Conservation (phyloP, 2,113 vertebrate species). For the Pollachius pollachius region DNA sequence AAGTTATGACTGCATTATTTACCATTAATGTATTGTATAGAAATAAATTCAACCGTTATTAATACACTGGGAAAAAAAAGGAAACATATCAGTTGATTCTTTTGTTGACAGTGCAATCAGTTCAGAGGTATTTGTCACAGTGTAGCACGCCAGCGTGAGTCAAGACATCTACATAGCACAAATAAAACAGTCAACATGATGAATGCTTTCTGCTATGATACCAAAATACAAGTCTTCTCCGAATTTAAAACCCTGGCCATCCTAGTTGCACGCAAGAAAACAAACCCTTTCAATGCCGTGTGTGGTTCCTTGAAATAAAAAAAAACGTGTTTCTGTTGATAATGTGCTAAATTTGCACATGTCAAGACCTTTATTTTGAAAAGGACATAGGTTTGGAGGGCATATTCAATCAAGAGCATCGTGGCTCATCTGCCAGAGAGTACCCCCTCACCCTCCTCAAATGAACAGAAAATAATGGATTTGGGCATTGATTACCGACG, state of each 20-base stretch:
- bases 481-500: conserved; percentile 66
- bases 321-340: too few species aligned
- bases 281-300: too few species aligned
- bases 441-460: conserved; percentile 32
- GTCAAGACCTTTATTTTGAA: conserved; percentile 32
- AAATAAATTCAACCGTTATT: too few species aligned
- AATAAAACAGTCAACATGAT: conserved; percentile 52
- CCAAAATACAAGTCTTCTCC: conserved; percentile 8
- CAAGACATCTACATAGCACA: conserved; percentile 51
- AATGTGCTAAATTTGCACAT: conserved; percentile 40
- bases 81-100: conserved; percentile 43
- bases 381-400: conserved; percentile 47
- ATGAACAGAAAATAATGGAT: conserved; percentile 62
- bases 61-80: conserved; percentile 39
- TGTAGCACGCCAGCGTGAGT: conserved; percentile 38
- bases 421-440: conserved; percentile 41
- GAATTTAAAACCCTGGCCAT: too few species aligned
- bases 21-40: too few species aligned
- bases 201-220: conserved; percentile 44
- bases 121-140: conserved; percentile 49
- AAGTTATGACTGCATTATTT: too few species aligned
- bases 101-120: conserved; percentile 47
- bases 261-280: too few species aligned
- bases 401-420: conserved; percentile 47
- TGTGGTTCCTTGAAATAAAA: too few species aligned